Evolutionary conservation across 2,888 invertebrate genomes (phyloP), one percentile per base, ranked within the genome.

Genomic region (Disparrhopalites patrizii): DNA sequence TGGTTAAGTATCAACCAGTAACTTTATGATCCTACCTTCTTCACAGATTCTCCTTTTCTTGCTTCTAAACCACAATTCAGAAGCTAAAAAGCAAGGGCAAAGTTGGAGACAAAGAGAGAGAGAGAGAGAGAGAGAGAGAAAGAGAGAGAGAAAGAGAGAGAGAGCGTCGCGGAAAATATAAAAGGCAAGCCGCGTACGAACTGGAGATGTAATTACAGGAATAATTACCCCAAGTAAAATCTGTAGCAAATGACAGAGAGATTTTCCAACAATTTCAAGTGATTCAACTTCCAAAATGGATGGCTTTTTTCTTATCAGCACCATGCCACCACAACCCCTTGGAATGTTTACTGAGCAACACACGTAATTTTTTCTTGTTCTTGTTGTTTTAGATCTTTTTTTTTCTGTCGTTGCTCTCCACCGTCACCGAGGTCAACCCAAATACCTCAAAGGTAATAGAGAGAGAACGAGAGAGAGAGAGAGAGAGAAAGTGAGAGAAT

Each of bases 221-320:
- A 52, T 52, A 52, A 52, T 52, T 52, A 52, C 52, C 28, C 30
- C 15, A 25, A 52, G 15, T 52, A 52, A 52, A 52, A 52, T 52
- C 15, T 52, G 28, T 25, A 52, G 28, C 52, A 52, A 52, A 52
- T 52, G 52, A 52, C 52, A 52, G 27, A 51, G 51, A 36, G 36
- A 10, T 36, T 23, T 51, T 27, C 51, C 5, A 20, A 51, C 3
- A 27, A 51, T 51, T 51, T 23, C 27, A 4, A 51, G 18, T 51
- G n/a, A 15, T 18, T 18, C 43, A 43, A 43, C n/a, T 15, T 43
- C 43, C 43, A 43, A 43, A 43, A 4, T 18, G 20, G 20, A 5
- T 15, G n/a, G n/a, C 43, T 4, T 15, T 43, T 43, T 43, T 43
- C n/a, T 43, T 10, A 10, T 18, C 7, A 43, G 15, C 15, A 43